Conservation (phyloP, 2,797 vertebrate species). For the Rhinogobio ventralis region DNA sequence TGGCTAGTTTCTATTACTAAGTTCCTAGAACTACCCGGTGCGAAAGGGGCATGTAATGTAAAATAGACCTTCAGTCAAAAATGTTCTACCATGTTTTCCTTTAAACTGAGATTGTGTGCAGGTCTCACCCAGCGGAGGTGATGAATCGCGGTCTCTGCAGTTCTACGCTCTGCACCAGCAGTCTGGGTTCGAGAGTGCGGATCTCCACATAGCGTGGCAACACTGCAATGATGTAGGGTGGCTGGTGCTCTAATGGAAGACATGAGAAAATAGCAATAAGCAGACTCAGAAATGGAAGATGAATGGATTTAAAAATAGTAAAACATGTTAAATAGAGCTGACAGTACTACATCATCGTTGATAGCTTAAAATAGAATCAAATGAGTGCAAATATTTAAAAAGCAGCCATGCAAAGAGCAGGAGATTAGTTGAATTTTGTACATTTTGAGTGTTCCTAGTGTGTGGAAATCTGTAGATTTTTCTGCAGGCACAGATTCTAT, state of each 20-base stretch:
- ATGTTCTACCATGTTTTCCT: not conserved
- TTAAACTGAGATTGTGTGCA: not conserved
- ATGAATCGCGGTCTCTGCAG: conserved; percentile 96
- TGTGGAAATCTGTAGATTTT: not conserved
- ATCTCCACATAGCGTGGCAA: conserved; percentile 97
- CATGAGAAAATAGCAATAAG: not conserved
- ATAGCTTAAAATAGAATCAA: not conserved
- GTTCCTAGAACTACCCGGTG: too few species aligned
- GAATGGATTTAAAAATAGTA: not conserved
- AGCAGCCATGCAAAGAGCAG: not conserved
- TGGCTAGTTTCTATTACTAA: too few species aligned
- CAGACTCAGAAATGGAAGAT: not conserved
- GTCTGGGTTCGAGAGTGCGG: conserved; percentile 91
- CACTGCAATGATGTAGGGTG: conserved; percentile 97
- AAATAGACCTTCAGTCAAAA: not conserved
- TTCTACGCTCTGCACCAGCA: conserved; percentile 97
- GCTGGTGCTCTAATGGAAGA: conserved; percentile 87
- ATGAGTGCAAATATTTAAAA: not conserved
- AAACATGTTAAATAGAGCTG: not conserved
- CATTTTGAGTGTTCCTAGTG: not conserved
- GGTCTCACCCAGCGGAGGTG: conserved; percentile 89
- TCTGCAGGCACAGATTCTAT: not conserved
- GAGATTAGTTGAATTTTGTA: not conserved
- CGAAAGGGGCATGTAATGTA: not conserved
- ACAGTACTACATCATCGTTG: not conserved